Conservation (phyloP, 37 sponge, comb jelly and placozoan genomes). For the Tethya wilhelma region DNA sequence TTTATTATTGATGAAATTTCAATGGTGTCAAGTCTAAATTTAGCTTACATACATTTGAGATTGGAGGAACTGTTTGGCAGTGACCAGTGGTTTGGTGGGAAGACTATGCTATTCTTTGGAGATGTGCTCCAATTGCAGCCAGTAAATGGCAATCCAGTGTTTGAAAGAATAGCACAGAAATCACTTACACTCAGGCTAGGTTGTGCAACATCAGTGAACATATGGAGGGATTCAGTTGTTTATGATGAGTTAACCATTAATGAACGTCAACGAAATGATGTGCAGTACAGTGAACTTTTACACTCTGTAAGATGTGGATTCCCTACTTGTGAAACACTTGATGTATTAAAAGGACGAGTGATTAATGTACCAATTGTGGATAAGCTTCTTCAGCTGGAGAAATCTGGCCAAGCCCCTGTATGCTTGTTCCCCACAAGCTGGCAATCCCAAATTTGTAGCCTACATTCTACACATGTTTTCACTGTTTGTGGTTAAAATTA, state of each 20-base stretch:
- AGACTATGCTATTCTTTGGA: constrained; percentile 55
- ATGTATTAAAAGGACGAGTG: constrained; percentile 7
- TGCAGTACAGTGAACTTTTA: neutral
- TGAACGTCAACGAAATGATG: constrained; percentile 66
- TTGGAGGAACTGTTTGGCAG: too few species aligned
- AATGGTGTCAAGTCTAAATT: constrained; percentile 66
- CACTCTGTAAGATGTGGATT: constrained; percentile 19
- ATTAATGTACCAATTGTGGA: constrained; percentile 26
- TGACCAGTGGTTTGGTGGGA: too few species aligned
- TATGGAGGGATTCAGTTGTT: constrained; percentile 47
- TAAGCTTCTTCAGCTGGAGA: constrained; percentile 24
- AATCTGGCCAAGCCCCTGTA: constrained; percentile 31
- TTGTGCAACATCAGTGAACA: constrained; percentile 40
- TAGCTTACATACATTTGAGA: too few species aligned
- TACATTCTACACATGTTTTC: too few species aligned
- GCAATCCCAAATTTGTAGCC: too few species aligned
- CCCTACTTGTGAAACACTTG: neutral
- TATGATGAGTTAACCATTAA: constrained; percentile 76
- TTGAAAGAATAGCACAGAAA: constrained; percentile 43
- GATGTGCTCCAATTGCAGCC: constrained; percentile 64
- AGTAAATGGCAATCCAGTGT: constrained; percentile 46
- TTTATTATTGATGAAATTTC: constrained; percentile 78
- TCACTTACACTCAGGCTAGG: constrained; percentile 20
- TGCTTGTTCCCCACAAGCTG: constrained; percentile 73
- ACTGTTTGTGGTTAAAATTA: too few species aligned